Percentiles rank a stretch among this genome's conserved stretches.
Evolutionary conservation across 2,113 vertebrate species (phyloP).

Genomic region (Campylorhamphus procurvoides): DNA sequence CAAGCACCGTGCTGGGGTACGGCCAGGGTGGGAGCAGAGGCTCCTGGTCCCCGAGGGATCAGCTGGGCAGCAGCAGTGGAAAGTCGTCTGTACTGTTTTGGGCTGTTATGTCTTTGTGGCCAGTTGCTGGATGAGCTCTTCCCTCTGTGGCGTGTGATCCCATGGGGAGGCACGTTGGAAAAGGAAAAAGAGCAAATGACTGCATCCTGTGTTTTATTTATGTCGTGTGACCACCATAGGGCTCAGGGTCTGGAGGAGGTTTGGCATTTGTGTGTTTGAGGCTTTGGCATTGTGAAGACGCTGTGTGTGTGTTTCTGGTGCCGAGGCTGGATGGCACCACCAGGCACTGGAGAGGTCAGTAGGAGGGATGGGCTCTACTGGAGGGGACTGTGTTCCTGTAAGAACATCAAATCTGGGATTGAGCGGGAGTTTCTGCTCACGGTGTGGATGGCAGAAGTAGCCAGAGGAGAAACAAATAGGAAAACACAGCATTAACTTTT

Average conservation of each 20-base stretch:
- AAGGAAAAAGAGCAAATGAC: neutral
- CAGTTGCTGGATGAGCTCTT: neutral
- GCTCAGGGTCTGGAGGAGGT: neutral
- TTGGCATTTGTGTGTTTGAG: neutral
- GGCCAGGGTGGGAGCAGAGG: neutral
- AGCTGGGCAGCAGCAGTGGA: neutral
- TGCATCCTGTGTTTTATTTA: neutral
- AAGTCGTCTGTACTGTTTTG: neutral
- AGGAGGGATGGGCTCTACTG: neutral
- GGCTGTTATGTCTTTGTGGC: neutral
- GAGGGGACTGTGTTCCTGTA: neutral
- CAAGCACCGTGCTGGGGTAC: neutral
- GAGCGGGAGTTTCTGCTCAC: rapidly evolving
- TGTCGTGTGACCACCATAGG: neutral
- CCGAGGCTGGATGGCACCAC: neutral
- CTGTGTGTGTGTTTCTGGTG: neutral
- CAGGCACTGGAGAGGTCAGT: neutral
- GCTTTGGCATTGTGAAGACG: neutral
- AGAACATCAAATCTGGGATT: neutral
- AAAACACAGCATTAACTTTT: neutral
- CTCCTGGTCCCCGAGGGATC: neutral
- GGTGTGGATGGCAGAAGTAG: neutral
- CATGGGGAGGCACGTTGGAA: rapidly evolving
- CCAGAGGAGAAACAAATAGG: neutral
- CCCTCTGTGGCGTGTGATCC: neutral